Evolutionary conservation across 2,797 vertebrate genomes (phyloP).

Genomic region (Pagetopsis macropterus): DNA sequence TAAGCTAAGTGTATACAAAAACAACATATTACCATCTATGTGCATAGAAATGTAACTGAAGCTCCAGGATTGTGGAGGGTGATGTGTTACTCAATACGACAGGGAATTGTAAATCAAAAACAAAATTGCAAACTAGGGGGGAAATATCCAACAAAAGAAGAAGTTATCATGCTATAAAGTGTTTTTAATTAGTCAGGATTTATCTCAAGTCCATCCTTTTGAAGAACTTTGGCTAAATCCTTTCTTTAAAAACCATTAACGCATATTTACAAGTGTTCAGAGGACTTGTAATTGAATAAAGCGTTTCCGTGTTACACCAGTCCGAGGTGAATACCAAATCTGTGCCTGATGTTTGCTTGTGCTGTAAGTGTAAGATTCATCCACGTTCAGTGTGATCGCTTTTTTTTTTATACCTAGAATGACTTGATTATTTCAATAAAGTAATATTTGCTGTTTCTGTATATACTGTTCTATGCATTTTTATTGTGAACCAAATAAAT

Average conservation of each 20-base stretch:
- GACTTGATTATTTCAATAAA: slow-evolving; percentile 75
- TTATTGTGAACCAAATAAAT: slow-evolving; percentile 46
- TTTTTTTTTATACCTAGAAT: slow-evolving; percentile 55
- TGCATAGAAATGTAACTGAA: not conserved
- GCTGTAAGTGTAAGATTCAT: slow-evolving; percentile 40
- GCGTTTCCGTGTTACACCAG: slow-evolving; percentile 23
- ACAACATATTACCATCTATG: not conserved
- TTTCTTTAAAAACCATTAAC: not conserved
- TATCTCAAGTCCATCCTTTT: slow-evolving; percentile 1
- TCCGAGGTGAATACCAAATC: slow-evolving; percentile 54
- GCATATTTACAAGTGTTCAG: not conserved
- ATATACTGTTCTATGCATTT: slow-evolving; percentile 32
- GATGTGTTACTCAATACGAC: not conserved
- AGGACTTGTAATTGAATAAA: not conserved
- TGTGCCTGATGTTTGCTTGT: slow-evolving; percentile 65
- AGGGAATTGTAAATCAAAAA: not conserved
- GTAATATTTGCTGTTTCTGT: slow-evolving; percentile 72
- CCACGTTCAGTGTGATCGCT: slow-evolving; percentile 30
- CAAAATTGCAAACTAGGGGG: not conserved
- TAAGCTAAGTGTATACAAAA: too few species aligned
- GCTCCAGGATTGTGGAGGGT: not conserved
- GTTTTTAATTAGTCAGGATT: not conserved
- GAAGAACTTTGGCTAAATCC: not conserved
- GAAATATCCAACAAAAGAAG: not conserved
- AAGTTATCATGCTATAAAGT: not conserved